These are phyloP conservation scores for Orthonevra nobilis DNA, from an alignment of 2,888 invertebrate genomes.

Conservation along the genomic window DNA sequence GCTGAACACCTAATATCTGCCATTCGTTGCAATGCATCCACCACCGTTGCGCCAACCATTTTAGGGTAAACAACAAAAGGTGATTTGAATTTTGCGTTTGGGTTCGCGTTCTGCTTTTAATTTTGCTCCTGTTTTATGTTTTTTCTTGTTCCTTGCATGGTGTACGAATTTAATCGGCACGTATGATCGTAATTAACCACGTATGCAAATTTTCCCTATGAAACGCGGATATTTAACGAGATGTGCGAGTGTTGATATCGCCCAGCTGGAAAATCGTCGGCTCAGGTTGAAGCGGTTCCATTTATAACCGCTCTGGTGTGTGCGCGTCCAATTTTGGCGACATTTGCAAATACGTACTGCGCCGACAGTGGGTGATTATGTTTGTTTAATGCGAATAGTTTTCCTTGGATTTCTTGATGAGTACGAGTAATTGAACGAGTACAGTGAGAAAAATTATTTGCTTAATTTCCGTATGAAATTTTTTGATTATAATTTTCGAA, in stretches of 20 bases:
- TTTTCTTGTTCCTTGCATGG: conserved; percentile 20
- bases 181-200: conserved; percentile 72
- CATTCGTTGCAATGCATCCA: conserved; percentile 48
- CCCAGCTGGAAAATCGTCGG: conserved; percentile 49
- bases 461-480: no score
- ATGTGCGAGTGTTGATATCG: conserved; percentile 55
- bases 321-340: conserved; percentile 62
- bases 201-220: conserved; percentile 70
- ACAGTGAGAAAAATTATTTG: conserved; percentile 1
- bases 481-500: no score
- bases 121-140: not conserved
- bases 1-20: conserved; percentile 52
- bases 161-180: conserved; percentile 69
- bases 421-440: not conserved
- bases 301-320: conserved; percentile 34
- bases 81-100: conserved; percentile 66
- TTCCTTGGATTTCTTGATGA: conserved; percentile 16
- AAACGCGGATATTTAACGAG: conserved; percentile 67
- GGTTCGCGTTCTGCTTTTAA: conserved; percentile 25
- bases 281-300: not conserved
- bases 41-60: not conserved
- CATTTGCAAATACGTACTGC: conserved; percentile 50
- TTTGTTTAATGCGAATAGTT: conserved; percentile 45
- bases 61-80: conserved; percentile 68
- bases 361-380: conserved; percentile 32